Conservation (phyloP, 1,140 invertebrate species). For the Cherax destructor region DNA sequence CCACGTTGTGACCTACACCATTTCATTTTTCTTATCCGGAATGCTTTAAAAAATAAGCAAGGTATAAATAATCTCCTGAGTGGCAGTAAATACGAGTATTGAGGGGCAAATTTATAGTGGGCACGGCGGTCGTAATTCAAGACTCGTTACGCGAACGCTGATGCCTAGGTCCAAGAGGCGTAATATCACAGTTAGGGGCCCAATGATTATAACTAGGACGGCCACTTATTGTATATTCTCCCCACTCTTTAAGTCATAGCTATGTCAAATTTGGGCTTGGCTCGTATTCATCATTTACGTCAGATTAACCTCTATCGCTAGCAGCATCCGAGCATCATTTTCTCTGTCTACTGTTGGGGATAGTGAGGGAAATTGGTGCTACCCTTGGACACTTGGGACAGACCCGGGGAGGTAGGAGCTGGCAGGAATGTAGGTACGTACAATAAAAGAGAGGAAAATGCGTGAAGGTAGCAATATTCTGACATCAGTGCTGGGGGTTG, state of each 20-base stretch:
- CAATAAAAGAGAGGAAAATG: not conserved
- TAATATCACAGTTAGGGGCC: constrained; percentile 42
- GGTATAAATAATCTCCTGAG: constrained; percentile 32
- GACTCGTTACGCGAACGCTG: constrained; percentile 35
- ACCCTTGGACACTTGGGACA: no score
- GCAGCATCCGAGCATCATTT: constrained; percentile 42
- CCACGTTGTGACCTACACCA: constrained; percentile 9
- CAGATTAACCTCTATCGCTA: constrained; percentile 31
- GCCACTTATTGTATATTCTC: constrained; percentile 50
- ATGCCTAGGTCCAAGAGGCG: constrained; percentile 10
- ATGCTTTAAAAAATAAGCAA: constrained; percentile 50
- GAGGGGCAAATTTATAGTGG: constrained; percentile 24
- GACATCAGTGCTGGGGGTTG: not conserved
- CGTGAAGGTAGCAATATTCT: not conserved
- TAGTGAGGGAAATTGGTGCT: not conserved
- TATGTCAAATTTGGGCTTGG: constrained; percentile 44
- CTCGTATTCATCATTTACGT: constrained; percentile 46
- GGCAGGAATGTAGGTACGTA: no score
- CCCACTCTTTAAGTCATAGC: constrained; percentile 56
- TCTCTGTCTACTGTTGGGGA: constrained; percentile 6
- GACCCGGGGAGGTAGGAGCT: no score
- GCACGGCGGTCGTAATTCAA: constrained; percentile 25
- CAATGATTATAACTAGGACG: constrained; percentile 21
- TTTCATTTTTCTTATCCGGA: constrained; percentile 10
- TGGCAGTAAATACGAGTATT: constrained; percentile 49